Percentiles rank a stretch among this genome's conserved stretches.
Evolutionary conservation across 2,113 vertebrate species (phyloP).

Genomic region (Melanocharis versteri): DNA sequence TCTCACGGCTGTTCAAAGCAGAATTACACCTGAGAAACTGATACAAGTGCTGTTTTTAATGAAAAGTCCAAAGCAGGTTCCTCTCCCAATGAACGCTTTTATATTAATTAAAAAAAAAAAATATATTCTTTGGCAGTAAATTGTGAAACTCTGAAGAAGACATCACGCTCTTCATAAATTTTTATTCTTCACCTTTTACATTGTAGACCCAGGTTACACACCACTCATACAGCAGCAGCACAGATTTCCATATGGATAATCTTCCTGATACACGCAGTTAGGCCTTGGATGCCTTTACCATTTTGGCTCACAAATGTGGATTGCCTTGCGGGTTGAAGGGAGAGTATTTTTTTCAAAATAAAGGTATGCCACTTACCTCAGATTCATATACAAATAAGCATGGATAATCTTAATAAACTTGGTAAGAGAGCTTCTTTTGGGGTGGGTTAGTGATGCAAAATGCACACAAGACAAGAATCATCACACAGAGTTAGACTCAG

Average conservation of each 20-base stretch:
- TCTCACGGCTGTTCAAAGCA: too few relatives aligned
- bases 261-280: background rate
- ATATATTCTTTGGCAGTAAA: background rate
- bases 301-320: background rate
- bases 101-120: background rate
- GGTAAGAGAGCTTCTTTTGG: background rate
- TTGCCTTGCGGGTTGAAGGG: background rate
- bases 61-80: background rate
- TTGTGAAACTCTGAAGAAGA: background rate
- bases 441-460: background rate
- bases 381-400: background rate
- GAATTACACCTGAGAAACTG: background rate
- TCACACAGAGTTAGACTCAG: background rate
- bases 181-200: background rate
- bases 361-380: background rate
- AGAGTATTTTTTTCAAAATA: background rate
- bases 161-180: background rate
- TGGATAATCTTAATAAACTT: background rate
- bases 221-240: fast-evolving
- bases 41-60: background rate
- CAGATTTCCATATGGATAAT: background rate
- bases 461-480: background rate
- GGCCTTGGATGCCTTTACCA: background rate
- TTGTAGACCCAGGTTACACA: background rate
- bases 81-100: background rate